phyloP scores from a whole-genome alignment of 1,140 invertebrate genomes.

The Gonioctena quinquepunctata region DNA sequence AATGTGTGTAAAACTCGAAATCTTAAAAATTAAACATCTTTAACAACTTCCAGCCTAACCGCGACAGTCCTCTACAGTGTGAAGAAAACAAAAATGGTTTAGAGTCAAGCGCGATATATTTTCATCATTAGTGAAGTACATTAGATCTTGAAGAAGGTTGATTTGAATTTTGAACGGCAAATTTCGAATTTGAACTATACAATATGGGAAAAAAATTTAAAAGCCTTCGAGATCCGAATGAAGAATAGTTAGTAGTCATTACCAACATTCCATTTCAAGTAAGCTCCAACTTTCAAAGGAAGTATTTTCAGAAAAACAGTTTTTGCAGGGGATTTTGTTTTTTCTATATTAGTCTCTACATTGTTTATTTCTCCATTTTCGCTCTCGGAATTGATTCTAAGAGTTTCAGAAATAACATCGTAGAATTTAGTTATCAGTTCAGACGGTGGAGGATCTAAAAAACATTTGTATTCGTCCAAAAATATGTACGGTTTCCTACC shows the following conservation, averaged over 20 bases:
- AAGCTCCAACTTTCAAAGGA: conserved; percentile 81
- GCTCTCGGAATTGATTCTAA: conserved; percentile 55
- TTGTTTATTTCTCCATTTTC: conserved; percentile 37
- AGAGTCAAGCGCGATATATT: too few species aligned
- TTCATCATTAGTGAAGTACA: conserved; percentile 51
- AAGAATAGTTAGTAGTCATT: too few species aligned
- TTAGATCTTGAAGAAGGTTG: conserved; percentile 65
- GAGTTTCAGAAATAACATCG: conserved; percentile 69
- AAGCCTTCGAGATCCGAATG: background rate
- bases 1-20: too few species aligned
- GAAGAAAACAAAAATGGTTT: too few species aligned
- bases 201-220: conserved; percentile 14
- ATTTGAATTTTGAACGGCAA: conserved; percentile 69
- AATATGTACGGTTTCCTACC: too few species aligned
- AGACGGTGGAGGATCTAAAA: conserved; percentile 76
- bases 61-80: too few species aligned
- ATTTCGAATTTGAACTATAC: conserved; percentile 39
- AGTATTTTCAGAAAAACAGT: conserved; percentile 79
- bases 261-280: conserved; percentile 84
- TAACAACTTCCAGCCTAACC: too few species aligned
- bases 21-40: too few species aligned
- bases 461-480: too few species aligned
- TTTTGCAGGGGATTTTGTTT: conserved; percentile 50
- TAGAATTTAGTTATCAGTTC: conserved; percentile 89
- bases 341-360: conserved; percentile 31